Evolutionary conservation across 2,113 vertebrate species (phyloP).

Genomic region (Psettodes erumei): DNA sequence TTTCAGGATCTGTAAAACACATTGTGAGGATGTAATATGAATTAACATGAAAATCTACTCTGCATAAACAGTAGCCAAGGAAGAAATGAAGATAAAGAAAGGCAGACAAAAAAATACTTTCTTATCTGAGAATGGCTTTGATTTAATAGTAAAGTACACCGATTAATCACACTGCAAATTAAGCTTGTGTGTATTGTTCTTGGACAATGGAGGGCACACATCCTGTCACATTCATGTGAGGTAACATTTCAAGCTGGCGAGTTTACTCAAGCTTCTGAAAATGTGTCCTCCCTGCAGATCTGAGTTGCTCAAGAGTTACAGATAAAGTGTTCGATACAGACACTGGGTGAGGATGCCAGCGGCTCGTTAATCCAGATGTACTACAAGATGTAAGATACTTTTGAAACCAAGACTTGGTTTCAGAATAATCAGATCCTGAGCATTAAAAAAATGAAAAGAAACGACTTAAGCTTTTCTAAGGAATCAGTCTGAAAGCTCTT

Average conservation of each 20-base stretch:
- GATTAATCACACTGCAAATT: conserved; percentile 36
- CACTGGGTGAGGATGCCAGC: not conserved
- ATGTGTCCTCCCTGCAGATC: conserved; percentile 31
- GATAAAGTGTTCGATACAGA: conserved; percentile 23
- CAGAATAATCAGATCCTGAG: not conserved
- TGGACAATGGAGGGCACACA: conserved; percentile 10
- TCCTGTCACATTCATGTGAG: conserved; percentile 43
- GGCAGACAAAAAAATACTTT: conserved; percentile 26
- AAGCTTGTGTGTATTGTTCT: conserved; percentile 37
- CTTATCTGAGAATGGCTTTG: not conserved
- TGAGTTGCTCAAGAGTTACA: conserved; percentile 1
- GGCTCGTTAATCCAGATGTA: not conserved
- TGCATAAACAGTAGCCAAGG: conserved; percentile 3
- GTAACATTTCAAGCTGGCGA: conserved; percentile 32
- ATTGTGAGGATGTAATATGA: not conserved
- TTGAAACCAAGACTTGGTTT: not conserved
- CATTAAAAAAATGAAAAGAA: conserved; percentile 3
- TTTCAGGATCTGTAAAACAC: not conserved
- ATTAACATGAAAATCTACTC: not conserved
- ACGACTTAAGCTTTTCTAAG: conserved; percentile 9
- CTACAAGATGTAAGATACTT: not conserved
- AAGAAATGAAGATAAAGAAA: not conserved
- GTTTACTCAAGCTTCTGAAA: conserved; percentile 50
- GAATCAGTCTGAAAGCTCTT: conserved; percentile 4
- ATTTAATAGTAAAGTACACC: conserved; percentile 2